These are phyloP conservation scores for Neodiprion virginianus DNA, from an alignment of 1,140 invertebrate genomes.

Conservation along the genomic window DNA sequence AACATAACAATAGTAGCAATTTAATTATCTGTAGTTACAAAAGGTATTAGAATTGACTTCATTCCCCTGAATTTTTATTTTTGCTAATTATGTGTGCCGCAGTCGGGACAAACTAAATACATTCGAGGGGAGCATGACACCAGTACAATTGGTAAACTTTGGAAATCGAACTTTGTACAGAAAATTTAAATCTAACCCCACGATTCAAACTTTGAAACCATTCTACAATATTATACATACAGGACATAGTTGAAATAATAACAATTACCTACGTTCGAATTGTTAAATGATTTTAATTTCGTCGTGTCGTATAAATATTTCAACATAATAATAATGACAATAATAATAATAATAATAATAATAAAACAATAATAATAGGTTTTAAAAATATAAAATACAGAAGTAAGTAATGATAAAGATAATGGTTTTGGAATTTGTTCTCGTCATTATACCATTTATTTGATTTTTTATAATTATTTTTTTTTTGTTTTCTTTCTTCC, in stretches of 20 bases:
- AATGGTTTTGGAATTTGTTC: not conserved
- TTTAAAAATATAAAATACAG: slow-evolving; percentile 3
- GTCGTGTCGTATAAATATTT: not conserved
- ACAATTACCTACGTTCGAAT: not conserved
- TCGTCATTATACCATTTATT: not conserved
- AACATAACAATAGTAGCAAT: too few species aligned
- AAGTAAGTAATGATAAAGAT: not conserved
- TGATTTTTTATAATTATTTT: not conserved
- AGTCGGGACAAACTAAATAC: too few species aligned
- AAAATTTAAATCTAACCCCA: not conserved
- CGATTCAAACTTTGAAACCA: too few species aligned
- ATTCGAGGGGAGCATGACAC: not conserved
- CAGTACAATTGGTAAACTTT: not conserved
- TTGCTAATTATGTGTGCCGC: too few species aligned
- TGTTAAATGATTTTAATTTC: not conserved
- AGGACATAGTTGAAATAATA: not conserved
- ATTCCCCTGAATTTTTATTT: too few species aligned
- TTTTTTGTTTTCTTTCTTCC: too few species aligned
- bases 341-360: not conserved
- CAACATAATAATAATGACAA: slow-evolving; percentile 4
- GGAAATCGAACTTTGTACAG: not conserved
- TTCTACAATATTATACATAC: too few species aligned
- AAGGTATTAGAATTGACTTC: too few species aligned
- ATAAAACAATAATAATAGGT: not conserved
- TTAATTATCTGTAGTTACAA: too few species aligned